Base-by-base conservation (phyloP, 2,113 vertebrate genomes). In the Elgaria multicarinata region DNA sequence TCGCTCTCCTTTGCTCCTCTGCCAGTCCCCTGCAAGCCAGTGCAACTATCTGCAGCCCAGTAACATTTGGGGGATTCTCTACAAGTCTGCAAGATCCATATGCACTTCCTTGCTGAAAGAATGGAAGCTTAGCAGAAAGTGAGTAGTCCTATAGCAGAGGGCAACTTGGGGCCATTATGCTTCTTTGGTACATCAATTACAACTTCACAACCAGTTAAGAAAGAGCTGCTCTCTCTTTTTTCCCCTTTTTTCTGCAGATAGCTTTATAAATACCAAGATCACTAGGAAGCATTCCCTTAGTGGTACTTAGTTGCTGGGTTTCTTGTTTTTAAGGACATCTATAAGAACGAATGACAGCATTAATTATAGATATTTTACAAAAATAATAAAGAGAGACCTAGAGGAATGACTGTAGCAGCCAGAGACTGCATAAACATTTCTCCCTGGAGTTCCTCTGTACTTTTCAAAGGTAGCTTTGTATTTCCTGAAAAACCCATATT, bases 221-320 rank as follows among this genome's bases (percentile, higher is more conserved):
- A 87, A 1, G n/a, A 12, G 36, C 69, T 78, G 22, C 62, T 72
- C 58, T 12, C 18, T 20, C 2, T 12, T 20, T 20, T 50, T n/a
- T n/a, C 55, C 55, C 22, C 67, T 20, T 84, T 26, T 44, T 36
- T 62, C 46, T 64, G 31, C 24, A 50, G 14, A 66, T n/a, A 77
- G 14, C 78, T 33, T 72, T 85, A 36, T 86, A 87, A 80, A 91
- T 79, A 39, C 46, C 33, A 85, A 36, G 75, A 93, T 31, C 67
- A 90, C 85, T 88, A 72, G 14, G 12, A 78, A 88, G 74, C 69
- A 7, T 75, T 20, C 33, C 64, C n/a, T 89, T 85, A 71, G 74
- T 66, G 24, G 50, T 13, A 33, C 8, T 66, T 69, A 36, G 31
- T 82, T 14, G 16, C 26, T 67, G 31, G 55, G 39, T 33, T 64